Base-by-base conservation (phyloP, 2,888 invertebrate species). In the Phalera bucephala region DNA sequence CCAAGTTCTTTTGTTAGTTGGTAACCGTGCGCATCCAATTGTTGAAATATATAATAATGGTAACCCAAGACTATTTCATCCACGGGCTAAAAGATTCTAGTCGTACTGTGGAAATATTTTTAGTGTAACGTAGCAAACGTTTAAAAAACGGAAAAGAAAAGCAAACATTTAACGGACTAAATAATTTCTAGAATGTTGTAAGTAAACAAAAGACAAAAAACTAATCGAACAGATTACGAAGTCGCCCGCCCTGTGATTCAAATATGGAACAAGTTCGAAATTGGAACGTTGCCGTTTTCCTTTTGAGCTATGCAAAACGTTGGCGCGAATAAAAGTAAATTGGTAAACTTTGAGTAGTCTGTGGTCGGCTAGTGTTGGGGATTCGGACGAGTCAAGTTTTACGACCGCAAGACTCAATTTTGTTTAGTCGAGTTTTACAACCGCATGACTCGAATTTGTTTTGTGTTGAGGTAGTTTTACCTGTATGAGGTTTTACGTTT, bases 251-350 rank as follows among this genome's bases (percentile, higher is more conserved):
- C 54, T 36, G 33, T 36, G 33, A 49, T 58, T 63, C 49, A 60
- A 72, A 66, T 65, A 67, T 65, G 58, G 73, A 73, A 77, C 73
- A 80, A 83, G 75, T 80, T 79, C 50, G 73, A 79, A 85, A 83
- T 84, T 80, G 82, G 73, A 80, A 77, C 75, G 70, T 73, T 64
- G 63, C 71, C 65, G 46, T 58, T 72, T 66, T 62, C 55, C 53
- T 53, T 46, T 65, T 64, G 65, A 68, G 59, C 65, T 74, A 78
- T 81, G 83, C 78, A 81, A 82, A 83, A 76, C 68, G 66, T 54
- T 65, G 68, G 64, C 60, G 69, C 57, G 68, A 79, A 81, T 79
- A 80, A 81, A 80, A 78, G 67, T 64, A 69, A 27, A 27, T 27
- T 14, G 27, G 14, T 64, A 76, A 85, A 84, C 75, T 82, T 81